Evolutionary conservation across 1,140 invertebrate species (phyloP).

Genomic region (Ylistrum balloti): DNA sequence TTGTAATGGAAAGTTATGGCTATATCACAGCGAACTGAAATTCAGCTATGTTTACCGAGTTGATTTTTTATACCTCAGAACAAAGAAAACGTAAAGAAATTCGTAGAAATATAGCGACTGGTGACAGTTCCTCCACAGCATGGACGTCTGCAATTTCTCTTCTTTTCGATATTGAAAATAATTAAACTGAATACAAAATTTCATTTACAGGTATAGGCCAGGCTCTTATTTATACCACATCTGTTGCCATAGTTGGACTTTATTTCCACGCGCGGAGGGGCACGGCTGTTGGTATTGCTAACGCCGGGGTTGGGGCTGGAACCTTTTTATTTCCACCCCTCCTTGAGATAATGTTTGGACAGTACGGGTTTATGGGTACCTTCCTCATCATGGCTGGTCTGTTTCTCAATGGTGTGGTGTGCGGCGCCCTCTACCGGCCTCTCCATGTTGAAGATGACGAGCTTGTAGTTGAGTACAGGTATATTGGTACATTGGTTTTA

Average conservation of each 20-base stretch:
- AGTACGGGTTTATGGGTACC: conserved; percentile 63
- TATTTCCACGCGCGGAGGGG: conserved; percentile 77
- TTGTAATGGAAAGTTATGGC: no score
- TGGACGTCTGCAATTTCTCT: no score
- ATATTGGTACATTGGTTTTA: no score
- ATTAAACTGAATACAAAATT: no score
- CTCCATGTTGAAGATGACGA: conserved; percentile 32
- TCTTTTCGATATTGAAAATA: no score
- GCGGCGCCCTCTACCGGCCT: conserved; percentile 56
- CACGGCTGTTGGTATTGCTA: conserved; percentile 78
- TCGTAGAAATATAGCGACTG: no score
- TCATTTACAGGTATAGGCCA: conserved; percentile 76
- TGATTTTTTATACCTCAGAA: no score
- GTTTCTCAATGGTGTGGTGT: conserved; percentile 54
- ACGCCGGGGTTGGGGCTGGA: conserved; percentile 79
- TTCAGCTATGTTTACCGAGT: no score
- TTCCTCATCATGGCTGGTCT: conserved; percentile 65
- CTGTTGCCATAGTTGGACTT: conserved; percentile 76
- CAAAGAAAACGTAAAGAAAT: no score
- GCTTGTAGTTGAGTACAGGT: conserved; percentile 46
- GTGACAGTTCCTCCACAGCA: no score
- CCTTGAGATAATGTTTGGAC: conserved; percentile 72
- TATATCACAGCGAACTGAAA: no score
- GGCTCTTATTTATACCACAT: conserved; percentile 77
- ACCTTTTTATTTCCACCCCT: conserved; percentile 80